A percentile compares a stretch with the other conserved stretches of the same genome.
These are phyloP conservation scores for Carassius carassius DNA, from an alignment of 2,113 vertebrate genomes.

Conservation along the genomic window DNA sequence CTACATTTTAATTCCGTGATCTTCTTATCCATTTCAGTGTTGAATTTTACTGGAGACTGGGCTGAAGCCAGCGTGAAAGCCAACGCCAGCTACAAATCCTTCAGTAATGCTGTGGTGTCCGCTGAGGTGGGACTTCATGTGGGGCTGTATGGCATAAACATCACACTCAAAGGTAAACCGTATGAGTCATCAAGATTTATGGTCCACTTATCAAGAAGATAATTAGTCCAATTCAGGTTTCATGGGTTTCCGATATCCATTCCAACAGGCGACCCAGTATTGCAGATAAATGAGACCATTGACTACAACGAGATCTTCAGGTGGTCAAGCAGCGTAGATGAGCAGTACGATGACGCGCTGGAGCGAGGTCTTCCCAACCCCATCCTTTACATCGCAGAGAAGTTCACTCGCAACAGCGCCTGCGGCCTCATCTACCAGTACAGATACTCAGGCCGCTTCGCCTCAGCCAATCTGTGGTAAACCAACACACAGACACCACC, in stretches of 20 bases:
- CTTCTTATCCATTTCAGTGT: conserved; percentile 66
- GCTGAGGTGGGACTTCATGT: conserved; percentile 81
- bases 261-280: conserved; percentile 81
- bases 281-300: conserved; percentile 93
- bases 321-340: conserved; percentile 77
- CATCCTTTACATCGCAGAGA: conserved; percentile 92
- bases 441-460: conserved; percentile 82
- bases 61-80: conserved; percentile 78
- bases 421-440: conserved; percentile 84
- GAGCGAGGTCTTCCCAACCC: conserved; percentile 87
- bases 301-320: conserved; percentile 91
- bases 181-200: background rate
- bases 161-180: conserved; percentile 83
- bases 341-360: conserved; percentile 79
- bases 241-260: background rate
- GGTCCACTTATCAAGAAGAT: no score
- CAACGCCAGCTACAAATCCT: conserved; percentile 90
- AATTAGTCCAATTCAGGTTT: no score
- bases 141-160: conserved; percentile 84
- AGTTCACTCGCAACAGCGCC: conserved; percentile 82
- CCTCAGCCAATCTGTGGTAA: conserved; percentile 90
- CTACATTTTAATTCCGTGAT: background rate
- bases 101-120: conserved; percentile 77
- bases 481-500: conserved; percentile 38
- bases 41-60: conserved; percentile 92